These are phyloP conservation scores for Drosophila elegans DNA, from an alignment of 1,140 invertebrate genomes.

Conservation along the genomic window DNA sequence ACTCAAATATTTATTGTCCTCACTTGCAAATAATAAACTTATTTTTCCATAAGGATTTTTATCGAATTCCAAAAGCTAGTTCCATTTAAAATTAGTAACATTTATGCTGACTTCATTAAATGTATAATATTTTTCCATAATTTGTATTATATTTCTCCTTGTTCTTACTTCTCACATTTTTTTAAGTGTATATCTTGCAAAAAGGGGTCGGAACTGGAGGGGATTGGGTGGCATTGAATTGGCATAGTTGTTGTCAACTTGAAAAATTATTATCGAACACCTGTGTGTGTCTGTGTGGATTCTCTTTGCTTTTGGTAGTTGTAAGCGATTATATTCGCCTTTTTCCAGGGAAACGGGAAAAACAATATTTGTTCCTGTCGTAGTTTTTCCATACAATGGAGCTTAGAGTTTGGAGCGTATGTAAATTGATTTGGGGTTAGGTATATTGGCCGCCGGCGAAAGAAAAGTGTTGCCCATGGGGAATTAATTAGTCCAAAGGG, in stretches of 20 bases:
- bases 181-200: conserved; percentile 13
- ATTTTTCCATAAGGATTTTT: too few species aligned
- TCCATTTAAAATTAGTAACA: too few species aligned
- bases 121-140: too few species aligned
- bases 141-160: too few species aligned
- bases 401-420: conserved; percentile 29
- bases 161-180: background rate
- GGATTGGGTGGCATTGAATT: conserved; percentile 32
- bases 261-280: conserved; percentile 81
- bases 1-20: too few species aligned
- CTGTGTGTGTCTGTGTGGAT: conserved; percentile 58
- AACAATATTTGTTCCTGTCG: conserved; percentile 38
- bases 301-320: conserved; percentile 23
- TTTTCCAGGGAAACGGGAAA: conserved; percentile 37
- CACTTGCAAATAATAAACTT: too few species aligned
- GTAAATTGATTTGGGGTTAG: conserved; percentile 53
- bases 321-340: conserved; percentile 38
- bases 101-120: too few species aligned
- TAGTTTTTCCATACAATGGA: conserved; percentile 47
- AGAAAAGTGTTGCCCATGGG: conserved; percentile 75
- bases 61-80: too few species aligned
- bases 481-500: conserved; percentile 74
- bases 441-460: conserved; percentile 32
- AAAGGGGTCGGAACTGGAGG: conserved; percentile 10
- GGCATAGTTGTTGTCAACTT: conserved; percentile 63